Evolutionary conservation across 2,888 invertebrate genomes (phyloP).

Genomic region (Euzophera pinguis): DNA sequence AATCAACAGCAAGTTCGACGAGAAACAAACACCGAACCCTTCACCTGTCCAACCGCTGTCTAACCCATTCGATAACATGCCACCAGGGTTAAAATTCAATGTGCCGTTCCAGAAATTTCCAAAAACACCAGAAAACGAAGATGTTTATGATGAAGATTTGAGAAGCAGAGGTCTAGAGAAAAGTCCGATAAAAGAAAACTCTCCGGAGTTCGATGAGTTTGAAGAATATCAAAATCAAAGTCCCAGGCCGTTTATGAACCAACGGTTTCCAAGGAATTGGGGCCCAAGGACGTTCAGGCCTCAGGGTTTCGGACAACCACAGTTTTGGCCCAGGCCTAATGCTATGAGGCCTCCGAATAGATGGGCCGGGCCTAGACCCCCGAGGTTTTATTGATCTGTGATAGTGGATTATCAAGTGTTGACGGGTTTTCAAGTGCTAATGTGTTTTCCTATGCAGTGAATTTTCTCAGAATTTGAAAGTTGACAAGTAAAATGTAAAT

Average conservation of each 20-base stretch:
- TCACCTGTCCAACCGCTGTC: slow-evolving; percentile 49
- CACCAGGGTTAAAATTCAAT: slow-evolving; percentile 42
- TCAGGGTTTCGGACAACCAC: slow-evolving; percentile 34
- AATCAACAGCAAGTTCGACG: slow-evolving; percentile 42
- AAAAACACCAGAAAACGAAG: slow-evolving; percentile 34
- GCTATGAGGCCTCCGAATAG: slow-evolving; percentile 58
- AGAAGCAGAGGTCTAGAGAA: slow-evolving; percentile 39
- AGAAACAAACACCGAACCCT: slow-evolving; percentile 26
- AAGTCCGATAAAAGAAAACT: slow-evolving; percentile 16
- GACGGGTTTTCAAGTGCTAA: not conserved
- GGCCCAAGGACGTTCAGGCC: slow-evolving; percentile 55
- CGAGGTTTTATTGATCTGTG: slow-evolving; percentile 70
- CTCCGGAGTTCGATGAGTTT: slow-evolving; percentile 38
- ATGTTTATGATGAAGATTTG: slow-evolving; percentile 50
- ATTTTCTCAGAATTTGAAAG: too few relatives aligned
- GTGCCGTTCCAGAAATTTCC: slow-evolving; percentile 19
- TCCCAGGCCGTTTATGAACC: slow-evolving; percentile 42
- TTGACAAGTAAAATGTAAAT: too few relatives aligned
- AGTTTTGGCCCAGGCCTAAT: slow-evolving; percentile 51
- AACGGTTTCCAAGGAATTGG: slow-evolving; percentile 66
- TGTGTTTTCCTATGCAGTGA: slow-evolving; percentile 12
- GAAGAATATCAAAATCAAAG: slow-evolving; percentile 36
- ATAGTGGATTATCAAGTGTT: slow-evolving; percentile 27
- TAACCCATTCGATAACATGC: slow-evolving; percentile 66
- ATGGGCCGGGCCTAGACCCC: slow-evolving; percentile 59